A percentile compares a stretch with the other conserved stretches of the same genome.
Evolutionary conservation across 2,888 invertebrate species (phyloP).

Genomic region (Caenorhabditis sinica): DNA sequence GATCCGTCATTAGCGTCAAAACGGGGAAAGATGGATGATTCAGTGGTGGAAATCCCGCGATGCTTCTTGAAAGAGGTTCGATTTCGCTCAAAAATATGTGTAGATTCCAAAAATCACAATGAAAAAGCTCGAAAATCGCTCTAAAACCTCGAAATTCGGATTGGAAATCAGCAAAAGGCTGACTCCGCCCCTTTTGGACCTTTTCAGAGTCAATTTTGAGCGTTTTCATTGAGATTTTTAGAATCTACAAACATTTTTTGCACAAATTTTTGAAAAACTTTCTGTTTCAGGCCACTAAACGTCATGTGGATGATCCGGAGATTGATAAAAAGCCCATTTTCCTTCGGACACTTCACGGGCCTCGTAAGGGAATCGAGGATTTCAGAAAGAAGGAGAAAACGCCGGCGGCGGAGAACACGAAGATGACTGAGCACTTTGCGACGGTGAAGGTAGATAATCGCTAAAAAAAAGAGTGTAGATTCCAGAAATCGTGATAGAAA

Average conservation of each 20-base stretch:
- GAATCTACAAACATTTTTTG: too few relatives aligned
- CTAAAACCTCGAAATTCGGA: too few relatives aligned
- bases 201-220: too few relatives aligned
- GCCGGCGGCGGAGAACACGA: not conserved
- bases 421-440: slow-evolving; percentile 22
- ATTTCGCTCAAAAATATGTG: too few relatives aligned
- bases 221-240: too few relatives aligned
- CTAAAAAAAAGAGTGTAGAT: not conserved
- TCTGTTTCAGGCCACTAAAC: not conserved
- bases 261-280: not conserved
- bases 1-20: not conserved
- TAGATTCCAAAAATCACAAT: too few relatives aligned
- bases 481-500: too few relatives aligned
- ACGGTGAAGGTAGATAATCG: slow-evolving; percentile 19
- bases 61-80: slow-evolving; percentile 13
- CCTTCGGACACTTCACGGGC: slow-evolving; percentile 47
- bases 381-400: slow-evolving; percentile 1
- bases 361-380: slow-evolving; percentile 12
- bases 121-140: too few relatives aligned
- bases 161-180: too few relatives aligned
- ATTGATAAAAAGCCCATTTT: not conserved
- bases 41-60: slow-evolving; percentile 19
- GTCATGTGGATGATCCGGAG: not conserved
- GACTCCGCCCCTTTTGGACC: too few relatives aligned
- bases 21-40: slow-evolving; percentile 14